Percentiles rank a stretch among this genome's conserved stretches.
Conservation (phyloP, 2,888 invertebrate genomes). For the Ophion slaviceki region DNA sequence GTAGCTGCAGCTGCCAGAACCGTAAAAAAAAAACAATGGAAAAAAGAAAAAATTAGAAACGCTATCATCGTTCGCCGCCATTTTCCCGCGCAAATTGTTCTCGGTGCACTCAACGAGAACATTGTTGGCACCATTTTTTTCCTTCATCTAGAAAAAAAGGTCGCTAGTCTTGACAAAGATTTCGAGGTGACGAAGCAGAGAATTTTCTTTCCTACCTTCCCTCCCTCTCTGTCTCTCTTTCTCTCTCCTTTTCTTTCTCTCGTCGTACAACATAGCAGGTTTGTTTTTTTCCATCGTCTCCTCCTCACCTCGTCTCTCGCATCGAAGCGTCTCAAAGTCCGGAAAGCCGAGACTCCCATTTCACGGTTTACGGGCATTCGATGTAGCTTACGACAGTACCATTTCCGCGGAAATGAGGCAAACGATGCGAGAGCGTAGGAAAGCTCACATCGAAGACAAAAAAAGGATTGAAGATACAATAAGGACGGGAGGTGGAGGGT, state of each 20-base stretch:
- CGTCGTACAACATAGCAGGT: constrained; percentile 30
- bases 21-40: constrained; percentile 15
- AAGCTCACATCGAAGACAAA: constrained; percentile 48
- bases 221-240: constrained; percentile 33
- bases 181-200: constrained; percentile 51
- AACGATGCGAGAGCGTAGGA: constrained; percentile 40
- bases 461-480: constrained; percentile 51
- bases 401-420: constrained; percentile 54
- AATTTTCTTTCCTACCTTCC: constrained; percentile 17
- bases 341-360: constrained; percentile 74
- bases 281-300: constrained; percentile 53
- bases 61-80: constrained; percentile 67
- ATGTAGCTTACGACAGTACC: constrained; percentile 65
- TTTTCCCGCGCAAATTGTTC: constrained; percentile 69
- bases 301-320: constrained; percentile 57
- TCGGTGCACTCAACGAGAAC: constrained; percentile 41
- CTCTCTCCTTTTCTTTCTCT: constrained; percentile 25
- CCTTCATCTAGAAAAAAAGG: constrained; percentile 17
- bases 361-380: constrained; percentile 75
- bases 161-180: constrained; percentile 30
- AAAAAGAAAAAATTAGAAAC: constrained; percentile 52
- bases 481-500: constrained; percentile 1
- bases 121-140: constrained; percentile 29
- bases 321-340: constrained; percentile 54
- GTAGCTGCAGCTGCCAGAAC: not conserved